Conservation (phyloP, 92 coral and sea anemone genomes). For the Virgularia gustaviana region DNA sequence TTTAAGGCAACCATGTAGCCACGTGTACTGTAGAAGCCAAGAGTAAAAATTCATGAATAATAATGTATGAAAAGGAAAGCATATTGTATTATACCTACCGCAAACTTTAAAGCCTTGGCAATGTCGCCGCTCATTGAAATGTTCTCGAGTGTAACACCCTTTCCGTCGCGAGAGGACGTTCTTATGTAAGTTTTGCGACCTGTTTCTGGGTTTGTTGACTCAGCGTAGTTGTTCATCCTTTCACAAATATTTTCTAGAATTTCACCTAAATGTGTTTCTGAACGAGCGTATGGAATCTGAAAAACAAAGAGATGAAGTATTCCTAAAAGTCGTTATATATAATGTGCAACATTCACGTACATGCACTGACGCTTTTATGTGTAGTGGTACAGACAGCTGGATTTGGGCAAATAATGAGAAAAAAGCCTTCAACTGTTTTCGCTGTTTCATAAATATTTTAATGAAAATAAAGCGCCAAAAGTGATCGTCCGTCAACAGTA, state of each 20-base stretch:
- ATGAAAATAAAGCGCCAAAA: neutral
- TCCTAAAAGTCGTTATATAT: neutral
- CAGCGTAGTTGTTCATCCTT: slow-evolving; percentile 84
- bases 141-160: slow-evolving; percentile 75
- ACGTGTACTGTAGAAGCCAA: no score
- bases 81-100: slow-evolving; percentile 48
- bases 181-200: slow-evolving; percentile 76
- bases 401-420: no score
- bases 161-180: slow-evolving; percentile 85
- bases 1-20: no score
- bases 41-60: neutral
- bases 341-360: no score
- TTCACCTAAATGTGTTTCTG: slow-evolving; percentile 92
- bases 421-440: no score
- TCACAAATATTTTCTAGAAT: slow-evolving; percentile 80
- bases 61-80: neutral
- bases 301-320: neutral
- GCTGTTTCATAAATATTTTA: no score
- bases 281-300: slow-evolving; percentile 86
- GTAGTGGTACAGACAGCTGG: no score
- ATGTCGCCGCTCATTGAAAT: slow-evolving; percentile 92
- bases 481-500: neutral
- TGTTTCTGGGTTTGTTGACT: slow-evolving; percentile 79
- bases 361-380: no score
- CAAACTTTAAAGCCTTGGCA: slow-evolving; percentile 73